phyloP scores from a whole-genome alignment of 1,140 invertebrate genomes.

The Teleopsis dalmanni region DNA sequence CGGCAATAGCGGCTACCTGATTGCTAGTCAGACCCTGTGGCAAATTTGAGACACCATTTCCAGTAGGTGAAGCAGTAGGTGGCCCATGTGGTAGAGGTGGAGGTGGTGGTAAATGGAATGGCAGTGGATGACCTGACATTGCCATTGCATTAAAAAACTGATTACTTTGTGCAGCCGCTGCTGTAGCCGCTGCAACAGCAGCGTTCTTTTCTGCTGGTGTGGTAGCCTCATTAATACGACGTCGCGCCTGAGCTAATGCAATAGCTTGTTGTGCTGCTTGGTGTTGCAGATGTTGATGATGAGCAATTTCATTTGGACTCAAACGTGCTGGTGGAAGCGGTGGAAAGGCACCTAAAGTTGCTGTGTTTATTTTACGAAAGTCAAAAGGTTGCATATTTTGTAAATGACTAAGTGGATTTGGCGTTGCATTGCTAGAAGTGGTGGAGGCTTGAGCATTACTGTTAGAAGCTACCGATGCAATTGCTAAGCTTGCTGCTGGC shows the following conservation, averaged over 20 bases:
- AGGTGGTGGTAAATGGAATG: conserved; percentile 56
- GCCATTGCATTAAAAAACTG: conserved; percentile 54
- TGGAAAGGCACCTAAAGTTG: conserved; percentile 41
- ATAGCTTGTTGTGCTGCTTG: conserved; percentile 23
- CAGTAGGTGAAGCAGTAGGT: neutral
- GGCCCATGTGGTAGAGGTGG: conserved; percentile 46
- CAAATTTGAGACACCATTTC: conserved; percentile 1
- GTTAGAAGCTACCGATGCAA: conserved; percentile 14
- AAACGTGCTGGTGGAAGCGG: conserved; percentile 21
- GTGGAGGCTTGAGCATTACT: conserved; percentile 39
- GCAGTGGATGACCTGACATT: conserved; percentile 52
- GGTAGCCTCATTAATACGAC: conserved; percentile 46
- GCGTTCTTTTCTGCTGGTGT: conserved; percentile 31
- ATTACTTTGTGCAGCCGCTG: conserved; percentile 34
- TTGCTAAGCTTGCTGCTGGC: neutral
- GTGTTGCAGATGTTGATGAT: conserved; percentile 22
- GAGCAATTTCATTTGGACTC: conserved; percentile 38
- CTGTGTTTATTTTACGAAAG: conserved; percentile 67
- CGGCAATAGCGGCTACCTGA: conserved; percentile 50
- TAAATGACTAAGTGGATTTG: conserved; percentile 74
- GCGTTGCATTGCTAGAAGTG: conserved; percentile 39
- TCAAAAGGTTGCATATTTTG: conserved; percentile 95
- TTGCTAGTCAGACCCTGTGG: conserved; percentile 40
- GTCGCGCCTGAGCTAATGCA: conserved; percentile 36
- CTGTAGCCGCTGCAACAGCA: conserved; percentile 37